A percentile compares a stretch with the other conserved stretches of the same genome.
Evolutionary conservation across 2,888 invertebrate genomes (phyloP).

Genomic region (Agrotis exclamationis): DNA sequence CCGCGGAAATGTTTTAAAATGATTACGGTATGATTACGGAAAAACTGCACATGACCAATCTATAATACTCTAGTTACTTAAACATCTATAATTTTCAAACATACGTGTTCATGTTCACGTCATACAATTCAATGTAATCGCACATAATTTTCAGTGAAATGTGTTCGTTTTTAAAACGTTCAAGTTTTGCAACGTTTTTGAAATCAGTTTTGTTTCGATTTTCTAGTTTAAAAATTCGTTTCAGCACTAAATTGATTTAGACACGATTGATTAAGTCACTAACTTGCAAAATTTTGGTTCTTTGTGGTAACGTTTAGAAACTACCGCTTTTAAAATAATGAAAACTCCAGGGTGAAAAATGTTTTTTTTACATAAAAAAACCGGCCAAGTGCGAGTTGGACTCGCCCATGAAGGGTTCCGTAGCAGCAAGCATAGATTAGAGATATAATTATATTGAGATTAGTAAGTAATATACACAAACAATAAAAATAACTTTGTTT

Average conservation of each 20-base stretch:
- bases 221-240: conserved; percentile 54
- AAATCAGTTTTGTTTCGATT: conserved; percentile 49
- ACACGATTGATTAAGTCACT: conserved; percentile 45
- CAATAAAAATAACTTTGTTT: too few relatives aligned
- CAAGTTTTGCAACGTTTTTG: conserved; percentile 49
- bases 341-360: conserved; percentile 8
- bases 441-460: too few relatives aligned
- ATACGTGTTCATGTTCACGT: conserved; percentile 19
- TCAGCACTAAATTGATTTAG: conserved; percentile 55
- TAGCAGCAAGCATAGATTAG: too few relatives aligned
- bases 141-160: conserved; percentile 27
- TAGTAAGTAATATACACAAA: too few relatives aligned
- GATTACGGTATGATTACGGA: conserved; percentile 44
- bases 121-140: conserved; percentile 19
- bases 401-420: too few relatives aligned
- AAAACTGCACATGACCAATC: conserved; percentile 60
- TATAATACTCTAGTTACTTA: conserved; percentile 50
- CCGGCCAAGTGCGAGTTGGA: too few relatives aligned
- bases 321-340: conserved; percentile 10
- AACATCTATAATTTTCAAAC: conserved; percentile 31
- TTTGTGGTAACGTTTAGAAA: conserved; percentile 28
- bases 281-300: conserved; percentile 43
- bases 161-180: conserved; percentile 19
- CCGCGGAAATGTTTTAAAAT: conserved; percentile 55
- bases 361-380: not conserved